phyloP scores from a whole-genome alignment of 2,888 invertebrate species.

The Vannuccia rotundouncinata region DNA sequence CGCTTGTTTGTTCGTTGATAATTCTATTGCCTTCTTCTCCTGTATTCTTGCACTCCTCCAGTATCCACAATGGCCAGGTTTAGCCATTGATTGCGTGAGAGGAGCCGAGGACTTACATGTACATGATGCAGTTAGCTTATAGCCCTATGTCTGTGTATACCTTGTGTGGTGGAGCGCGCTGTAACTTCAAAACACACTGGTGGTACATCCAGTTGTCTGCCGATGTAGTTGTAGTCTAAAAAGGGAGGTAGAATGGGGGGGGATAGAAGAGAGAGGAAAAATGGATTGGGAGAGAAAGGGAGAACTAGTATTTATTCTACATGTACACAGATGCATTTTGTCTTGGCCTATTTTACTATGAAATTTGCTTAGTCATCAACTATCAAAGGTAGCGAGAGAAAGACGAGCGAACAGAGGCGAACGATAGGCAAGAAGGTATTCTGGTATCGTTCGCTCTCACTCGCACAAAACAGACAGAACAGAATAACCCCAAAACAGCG shows the following conservation, averaged over 20 bases:
- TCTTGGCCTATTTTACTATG: not conserved
- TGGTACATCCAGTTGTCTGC: not conserved
- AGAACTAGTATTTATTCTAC: not conserved
- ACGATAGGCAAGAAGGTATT: not conserved
- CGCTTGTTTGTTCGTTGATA: not conserved
- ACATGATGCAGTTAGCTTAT: not conserved
- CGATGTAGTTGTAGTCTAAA: not conserved
- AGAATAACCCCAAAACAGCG: not conserved
- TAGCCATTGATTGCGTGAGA: not conserved
- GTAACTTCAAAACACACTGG: not conserved
- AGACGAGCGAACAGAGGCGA: not conserved
- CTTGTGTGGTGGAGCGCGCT: not conserved
- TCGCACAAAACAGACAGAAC: no score
- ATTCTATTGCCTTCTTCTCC: not conserved
- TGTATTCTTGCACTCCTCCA: not conserved
- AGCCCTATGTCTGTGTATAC: not conserved
- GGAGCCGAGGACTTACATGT: not conserved
- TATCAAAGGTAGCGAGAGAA: not conserved
- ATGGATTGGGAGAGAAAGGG: not conserved
- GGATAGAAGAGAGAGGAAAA: not conserved
- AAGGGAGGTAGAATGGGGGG: not conserved
- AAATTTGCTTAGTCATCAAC: not conserved
- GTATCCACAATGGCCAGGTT: not conserved
- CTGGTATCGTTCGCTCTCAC: not conserved
- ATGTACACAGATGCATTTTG: not conserved